phyloP scores from a whole-genome alignment of 1,140 invertebrate genomes.

The Scaptomyza montana region DNA sequence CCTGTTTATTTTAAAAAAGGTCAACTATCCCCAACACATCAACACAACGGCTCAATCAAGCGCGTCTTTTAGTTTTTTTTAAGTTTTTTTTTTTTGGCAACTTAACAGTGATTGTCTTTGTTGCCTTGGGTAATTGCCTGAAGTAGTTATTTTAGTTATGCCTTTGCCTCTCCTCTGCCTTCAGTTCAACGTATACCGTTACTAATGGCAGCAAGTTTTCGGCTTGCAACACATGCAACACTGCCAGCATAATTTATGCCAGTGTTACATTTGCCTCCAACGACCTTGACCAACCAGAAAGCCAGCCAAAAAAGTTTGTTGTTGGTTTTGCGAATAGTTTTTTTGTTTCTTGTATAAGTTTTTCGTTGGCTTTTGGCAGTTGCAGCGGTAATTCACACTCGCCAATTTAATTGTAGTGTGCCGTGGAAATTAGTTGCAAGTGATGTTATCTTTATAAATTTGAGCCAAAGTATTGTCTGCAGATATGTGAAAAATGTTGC shows the following conservation, averaged over 20 bases:
- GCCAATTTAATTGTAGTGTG: constrained; percentile 66
- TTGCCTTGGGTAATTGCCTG: constrained; percentile 50
- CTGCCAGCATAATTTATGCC: constrained; percentile 73
- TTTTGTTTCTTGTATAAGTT: not conserved
- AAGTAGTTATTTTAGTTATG: constrained; percentile 16
- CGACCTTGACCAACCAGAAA: constrained; percentile 64
- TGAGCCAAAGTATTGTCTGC: constrained; percentile 33
- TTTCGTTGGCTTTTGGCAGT: constrained; percentile 7
- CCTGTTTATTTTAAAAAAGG: constrained; percentile 3
- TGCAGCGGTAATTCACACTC: constrained; percentile 75
- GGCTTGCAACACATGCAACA: constrained; percentile 47
- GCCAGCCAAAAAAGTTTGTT: constrained; percentile 45
- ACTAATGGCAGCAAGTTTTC: constrained; percentile 36
- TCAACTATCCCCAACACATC: not conserved
- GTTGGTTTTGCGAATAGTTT: constrained; percentile 36
- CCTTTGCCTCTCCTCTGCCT: constrained; percentile 22
- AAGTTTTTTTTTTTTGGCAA: not conserved
- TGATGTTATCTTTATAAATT: constrained; percentile 36
- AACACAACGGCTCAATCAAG: constrained; percentile 25
- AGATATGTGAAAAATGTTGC: not conserved
- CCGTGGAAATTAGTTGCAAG: constrained; percentile 58
- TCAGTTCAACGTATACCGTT: constrained; percentile 47
- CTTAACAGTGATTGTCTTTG: constrained; percentile 25
- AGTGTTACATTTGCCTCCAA: constrained; percentile 72
- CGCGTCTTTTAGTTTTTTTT: not conserved